Evolutionary conservation across 2,113 vertebrate genomes (phyloP), one percentile per base, ranked within the genome.

Genomic region (Cyphomyrus discorhynchus): DNA sequence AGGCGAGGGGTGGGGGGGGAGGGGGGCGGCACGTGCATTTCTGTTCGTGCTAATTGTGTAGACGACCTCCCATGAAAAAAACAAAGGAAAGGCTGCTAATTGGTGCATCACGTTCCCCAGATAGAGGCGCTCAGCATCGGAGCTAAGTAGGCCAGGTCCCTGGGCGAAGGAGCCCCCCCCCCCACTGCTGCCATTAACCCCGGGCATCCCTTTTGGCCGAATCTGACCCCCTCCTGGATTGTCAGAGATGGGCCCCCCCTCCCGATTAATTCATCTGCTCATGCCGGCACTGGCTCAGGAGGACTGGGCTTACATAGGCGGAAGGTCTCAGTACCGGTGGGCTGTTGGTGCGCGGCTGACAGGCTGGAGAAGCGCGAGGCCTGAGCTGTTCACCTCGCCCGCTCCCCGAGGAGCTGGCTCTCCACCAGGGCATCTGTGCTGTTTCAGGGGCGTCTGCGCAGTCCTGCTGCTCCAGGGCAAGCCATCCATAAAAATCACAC

Each of bases 11-110:
- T 91, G 93, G 95, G 90, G 92, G 93, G 90, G 35, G 92, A 93
- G 90, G 35, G 92, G 93, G 93, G 90, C 92, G 92, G 90, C 92
- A 93, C 92, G 93, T 82, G 89, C 93, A 92, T 93, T 92, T 94
- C 93, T 94, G 93, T 95, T 94, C 93, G 92, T 93, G 92, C 92
- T 94, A 95, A 95, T 95, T 95, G 94, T 92, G 92, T 90, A 91
- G 94, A 93, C 92, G 93, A 88, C 93, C 93, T 13, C 92, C 94
- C 92, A 89, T 90, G 86, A 89, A 91, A 80, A 42, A 80, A 80
- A 42, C 82, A 87, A 87, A 85, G 13, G 0, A 45, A 15, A 90
- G 27, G 35, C 5, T 92, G 93, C 93, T 94, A 95, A 95, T 95
- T 94, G 94, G 92, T 39, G 17, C 35, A 9, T 31, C 21, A 21